Percentiles rank a stretch among this genome's conserved stretches.
These are phyloP conservation scores for Cathartes aura DNA, from an alignment of 2,113 vertebrate genomes.

Conservation along the genomic window DNA sequence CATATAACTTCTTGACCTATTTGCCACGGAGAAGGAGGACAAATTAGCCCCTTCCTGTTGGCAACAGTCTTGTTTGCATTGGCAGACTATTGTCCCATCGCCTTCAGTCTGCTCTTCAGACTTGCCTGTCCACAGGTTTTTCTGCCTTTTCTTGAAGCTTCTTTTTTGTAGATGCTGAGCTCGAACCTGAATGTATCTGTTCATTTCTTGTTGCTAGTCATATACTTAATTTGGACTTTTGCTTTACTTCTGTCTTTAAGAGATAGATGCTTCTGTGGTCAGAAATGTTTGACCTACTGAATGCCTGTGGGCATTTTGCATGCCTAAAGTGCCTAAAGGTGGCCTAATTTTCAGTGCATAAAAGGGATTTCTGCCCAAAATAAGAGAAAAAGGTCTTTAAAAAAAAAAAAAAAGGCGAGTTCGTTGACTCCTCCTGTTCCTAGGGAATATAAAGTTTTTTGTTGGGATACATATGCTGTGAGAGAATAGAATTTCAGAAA, in stretches of 20 bases:
- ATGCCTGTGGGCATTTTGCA: background rate
- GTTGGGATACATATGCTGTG: background rate
- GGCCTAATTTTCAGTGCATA: background rate
- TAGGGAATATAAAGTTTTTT: background rate
- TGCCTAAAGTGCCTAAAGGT: background rate
- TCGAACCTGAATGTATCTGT: background rate
- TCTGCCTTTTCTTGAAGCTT: background rate
- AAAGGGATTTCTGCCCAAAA: background rate
- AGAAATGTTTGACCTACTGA: background rate
- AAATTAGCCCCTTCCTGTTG: background rate
- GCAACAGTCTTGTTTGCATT: background rate
- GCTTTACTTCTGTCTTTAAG: background rate
- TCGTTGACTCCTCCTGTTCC: background rate
- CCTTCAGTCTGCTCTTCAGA: background rate
- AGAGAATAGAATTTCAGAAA: background rate
- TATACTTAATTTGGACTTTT: background rate
- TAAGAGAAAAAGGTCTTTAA: background rate
- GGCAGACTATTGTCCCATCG: background rate
- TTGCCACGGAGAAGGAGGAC: background rate
- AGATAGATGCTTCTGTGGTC: background rate
- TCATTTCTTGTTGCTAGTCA: background rate
- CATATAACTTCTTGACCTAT: background rate
- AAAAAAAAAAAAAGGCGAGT: background rate
- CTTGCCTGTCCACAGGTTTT: background rate
- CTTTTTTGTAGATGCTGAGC: background rate